Percentiles rank a stretch among this genome's conserved stretches.
phyloP scores from a whole-genome alignment of 37 sponge, comb jelly and placozoan species.

The Chondrilla cf. caribensis region DNA sequence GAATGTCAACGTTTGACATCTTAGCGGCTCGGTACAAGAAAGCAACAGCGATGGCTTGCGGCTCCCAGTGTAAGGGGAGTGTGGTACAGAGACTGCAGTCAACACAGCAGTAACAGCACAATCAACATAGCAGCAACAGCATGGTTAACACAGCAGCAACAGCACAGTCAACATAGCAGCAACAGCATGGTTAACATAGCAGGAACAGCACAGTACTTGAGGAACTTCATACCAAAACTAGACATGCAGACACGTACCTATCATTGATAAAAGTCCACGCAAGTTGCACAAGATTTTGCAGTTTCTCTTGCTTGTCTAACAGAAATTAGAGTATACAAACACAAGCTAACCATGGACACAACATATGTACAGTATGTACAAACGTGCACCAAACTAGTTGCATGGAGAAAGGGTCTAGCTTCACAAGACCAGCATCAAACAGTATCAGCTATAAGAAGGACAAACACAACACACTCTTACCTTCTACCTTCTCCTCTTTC shows the following conservation, averaged over 20 bases:
- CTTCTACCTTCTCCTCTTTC: background rate
- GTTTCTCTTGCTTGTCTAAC: slow-evolving; percentile 30
- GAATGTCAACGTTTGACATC: slow-evolving; percentile 67
- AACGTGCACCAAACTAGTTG: no score
- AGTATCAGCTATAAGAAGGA: no score
- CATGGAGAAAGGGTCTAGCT: no score
- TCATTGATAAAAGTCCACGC: slow-evolving; percentile 96
- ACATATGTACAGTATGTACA: no score
- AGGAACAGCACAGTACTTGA: background rate
- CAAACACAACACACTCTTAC: background rate
- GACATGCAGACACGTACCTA: no score
- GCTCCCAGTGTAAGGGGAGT: slow-evolving; percentile 87
- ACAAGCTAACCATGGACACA: background rate
- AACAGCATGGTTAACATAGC: no score
- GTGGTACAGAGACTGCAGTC: slow-evolving; percentile 77
- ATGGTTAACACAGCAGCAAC: background rate
- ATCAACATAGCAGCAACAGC: background rate
- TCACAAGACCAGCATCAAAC: no score
- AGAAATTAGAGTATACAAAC: background rate
- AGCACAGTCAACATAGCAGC: background rate
- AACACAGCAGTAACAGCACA: no score
- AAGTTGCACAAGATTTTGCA: slow-evolving; percentile 86
- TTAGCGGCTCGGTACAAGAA: slow-evolving; percentile 82
- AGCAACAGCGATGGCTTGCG: slow-evolving; percentile 81
- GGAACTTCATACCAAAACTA: no score